Evolutionary conservation across 2,113 vertebrate species (phyloP), one percentile per base, ranked within the genome.

Genomic region (Myrmecophaga tridactyla): DNA sequence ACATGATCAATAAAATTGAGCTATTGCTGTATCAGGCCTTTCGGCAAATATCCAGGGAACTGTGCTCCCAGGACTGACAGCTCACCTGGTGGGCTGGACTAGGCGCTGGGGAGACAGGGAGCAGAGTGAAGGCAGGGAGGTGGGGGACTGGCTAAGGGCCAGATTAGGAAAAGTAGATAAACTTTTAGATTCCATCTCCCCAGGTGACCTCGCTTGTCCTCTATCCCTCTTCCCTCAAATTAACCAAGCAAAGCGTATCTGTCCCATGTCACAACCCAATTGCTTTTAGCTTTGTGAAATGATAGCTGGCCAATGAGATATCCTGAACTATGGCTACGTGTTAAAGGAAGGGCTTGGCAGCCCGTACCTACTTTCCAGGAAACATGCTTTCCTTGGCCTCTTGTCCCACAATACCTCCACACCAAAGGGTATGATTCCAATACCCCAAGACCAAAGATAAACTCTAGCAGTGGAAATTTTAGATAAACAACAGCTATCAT

Each of bases 1-100:
- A 98, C 97, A 93, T 96, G 92, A 98, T 98, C 97, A 92, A 98
- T 97, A 97, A 97, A 98, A 90, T 77, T 94, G 97, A 98, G 96
- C 97, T 96, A 97, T 75, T 84, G 96, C 97, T 93, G 85, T 53
- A 84, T 94, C 96, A 90, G 96, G 80, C 17, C 0, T 96, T 48
- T 85, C 46, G 15, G 72, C 58, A 7, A 0, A 1, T 62, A 88
- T 1, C 1, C 41, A 43, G 60, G 63, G 46, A 56, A 6, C 43
- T 0, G 17, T 4, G 90, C 25, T n/a, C 76, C 67, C 1, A 39
- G 76, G 78, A 46, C 14, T 27, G 34, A 27, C 4, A 1, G 60
- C 6, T 29, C 10, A 43, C 53, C 10, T 1, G 4, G 41, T 1
- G 0, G 77, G 46, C 23, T 3, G 75, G 23, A 73, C 1, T 0